A percentile compares a stretch with the other conserved stretches of the same genome.
Evolutionary conservation across 2,888 invertebrate genomes (phyloP).

Genomic region (Ptilodon capucinus): DNA sequence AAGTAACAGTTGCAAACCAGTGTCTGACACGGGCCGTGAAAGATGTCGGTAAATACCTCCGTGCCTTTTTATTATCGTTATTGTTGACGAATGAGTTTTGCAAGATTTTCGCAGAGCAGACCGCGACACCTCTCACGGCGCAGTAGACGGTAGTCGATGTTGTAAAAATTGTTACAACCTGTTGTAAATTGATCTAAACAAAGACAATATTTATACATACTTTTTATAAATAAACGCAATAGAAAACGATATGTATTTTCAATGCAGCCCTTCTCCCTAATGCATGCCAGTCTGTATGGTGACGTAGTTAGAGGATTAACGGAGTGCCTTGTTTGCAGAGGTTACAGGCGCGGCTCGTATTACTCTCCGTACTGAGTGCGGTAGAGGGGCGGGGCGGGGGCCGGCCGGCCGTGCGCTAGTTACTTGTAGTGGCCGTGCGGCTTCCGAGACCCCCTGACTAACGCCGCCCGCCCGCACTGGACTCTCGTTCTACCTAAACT

Average conservation of each 20-base stretch:
- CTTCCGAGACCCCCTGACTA: constrained; percentile 19
- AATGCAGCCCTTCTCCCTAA: constrained; percentile 54
- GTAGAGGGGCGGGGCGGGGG: constrained; percentile 49
- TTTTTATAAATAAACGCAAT: constrained; percentile 70
- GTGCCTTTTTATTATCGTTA: constrained; percentile 17
- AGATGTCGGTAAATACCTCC: constrained; percentile 16
- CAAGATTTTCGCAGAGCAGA: constrained; percentile 3
- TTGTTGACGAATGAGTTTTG: constrained; percentile 10
- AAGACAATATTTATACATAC: constrained; percentile 65
- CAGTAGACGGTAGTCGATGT: constrained; percentile 33
- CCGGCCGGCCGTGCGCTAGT: constrained; percentile 32
- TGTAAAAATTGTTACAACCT: constrained; percentile 37
- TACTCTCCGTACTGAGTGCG: constrained; percentile 87
- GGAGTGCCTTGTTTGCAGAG: constrained; percentile 83
- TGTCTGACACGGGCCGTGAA: constrained; percentile 21
- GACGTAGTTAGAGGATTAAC: constrained; percentile 38
- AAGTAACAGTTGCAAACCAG: constrained; percentile 37
- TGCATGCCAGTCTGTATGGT: constrained; percentile 27
- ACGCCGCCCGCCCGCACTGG: constrained; percentile 27
- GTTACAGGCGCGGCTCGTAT: constrained; percentile 86
- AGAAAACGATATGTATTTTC: constrained; percentile 66
- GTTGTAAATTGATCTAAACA: constrained; percentile 37
- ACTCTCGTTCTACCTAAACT: constrained; percentile 27
- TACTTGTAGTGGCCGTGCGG: constrained; percentile 28
- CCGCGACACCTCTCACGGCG: constrained; percentile 21